Evolutionary conservation across 2,888 invertebrate species (phyloP).

Genomic region (Calameuta filiformis): DNA sequence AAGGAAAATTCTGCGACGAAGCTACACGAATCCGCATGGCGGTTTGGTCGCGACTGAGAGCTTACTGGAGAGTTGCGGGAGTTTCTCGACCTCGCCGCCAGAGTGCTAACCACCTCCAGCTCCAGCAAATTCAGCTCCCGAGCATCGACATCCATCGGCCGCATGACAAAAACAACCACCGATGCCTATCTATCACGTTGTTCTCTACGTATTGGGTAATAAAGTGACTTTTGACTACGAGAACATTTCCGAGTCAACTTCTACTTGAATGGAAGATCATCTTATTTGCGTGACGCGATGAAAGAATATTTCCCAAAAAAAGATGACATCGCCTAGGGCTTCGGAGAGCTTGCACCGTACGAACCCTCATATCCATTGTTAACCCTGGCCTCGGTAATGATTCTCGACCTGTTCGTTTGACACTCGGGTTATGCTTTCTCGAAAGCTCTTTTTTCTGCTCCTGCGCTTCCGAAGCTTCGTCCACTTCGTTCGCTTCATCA

Average conservation of each 20-base stretch:
- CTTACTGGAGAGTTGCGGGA: constrained; percentile 44
- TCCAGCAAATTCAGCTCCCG: constrained; percentile 33
- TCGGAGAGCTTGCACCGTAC: neutral
- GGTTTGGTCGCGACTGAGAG: constrained; percentile 58
- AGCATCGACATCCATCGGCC: constrained; percentile 12
- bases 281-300: neutral
- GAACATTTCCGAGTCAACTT: constrained; percentile 29
- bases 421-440: neutral
- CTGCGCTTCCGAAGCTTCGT: neutral
- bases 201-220: constrained; percentile 33
- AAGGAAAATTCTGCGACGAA: neutral
- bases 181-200: constrained; percentile 26
- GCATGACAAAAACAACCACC: constrained; percentile 13
- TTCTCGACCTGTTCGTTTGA: constrained; percentile 7
- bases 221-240: constrained; percentile 25
- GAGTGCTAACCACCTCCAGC: constrained; percentile 40
- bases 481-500: constrained; percentile 16
- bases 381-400: neutral
- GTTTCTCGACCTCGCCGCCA: constrained; percentile 52
- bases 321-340: neutral
- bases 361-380: constrained; percentile 22
- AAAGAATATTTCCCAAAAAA: neutral
- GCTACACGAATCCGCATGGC: constrained; percentile 39
- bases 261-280: constrained; percentile 31
- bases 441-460: neutral